Conservation (phyloP, 2,888 invertebrate genomes). For the Drosophila lutescens region DNA sequence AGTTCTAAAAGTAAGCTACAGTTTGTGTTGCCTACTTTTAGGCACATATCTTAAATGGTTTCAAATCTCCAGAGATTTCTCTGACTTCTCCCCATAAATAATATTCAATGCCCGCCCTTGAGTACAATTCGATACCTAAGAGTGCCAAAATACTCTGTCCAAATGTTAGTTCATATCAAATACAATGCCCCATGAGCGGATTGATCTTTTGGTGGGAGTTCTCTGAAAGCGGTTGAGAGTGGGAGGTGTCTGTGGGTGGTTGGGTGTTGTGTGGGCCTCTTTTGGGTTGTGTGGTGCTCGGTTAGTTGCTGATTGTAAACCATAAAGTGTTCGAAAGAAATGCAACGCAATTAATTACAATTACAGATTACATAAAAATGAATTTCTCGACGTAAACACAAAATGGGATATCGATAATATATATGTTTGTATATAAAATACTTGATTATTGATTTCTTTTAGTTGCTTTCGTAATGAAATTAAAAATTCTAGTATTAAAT, state of each 20-base stretch:
- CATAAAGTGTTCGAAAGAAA: conserved; percentile 46
- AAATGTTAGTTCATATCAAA: conserved; percentile 28
- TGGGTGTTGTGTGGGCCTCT: conserved; percentile 27
- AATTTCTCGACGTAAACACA: conserved; percentile 75
- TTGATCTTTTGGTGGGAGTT: conserved; percentile 41
- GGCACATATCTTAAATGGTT: not conserved
- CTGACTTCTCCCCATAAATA: not conserved
- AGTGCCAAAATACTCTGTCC: conserved; percentile 45
- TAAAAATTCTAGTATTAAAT: conserved; percentile 47
- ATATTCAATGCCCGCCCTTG: conserved; percentile 25
- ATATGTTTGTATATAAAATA: conserved; percentile 20
- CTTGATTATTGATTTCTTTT: conserved; percentile 11
- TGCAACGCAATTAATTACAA: conserved; percentile 50
- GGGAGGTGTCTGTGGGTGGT: conserved; percentile 39
- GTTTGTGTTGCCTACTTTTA: not conserved
- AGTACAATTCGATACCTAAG: conserved; percentile 23
- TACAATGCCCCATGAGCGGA: conserved; percentile 22
- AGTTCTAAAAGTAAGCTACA: not conserved
- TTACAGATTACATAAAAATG: conserved; percentile 71
- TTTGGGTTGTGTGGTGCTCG: conserved; percentile 61
- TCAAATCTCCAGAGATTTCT: not conserved
- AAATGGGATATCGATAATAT: conserved; percentile 60
- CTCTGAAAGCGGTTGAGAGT: conserved; percentile 37
- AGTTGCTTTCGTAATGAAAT: conserved; percentile 45
- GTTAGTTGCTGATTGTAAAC: conserved; percentile 44